Conservation (phyloP, 2,888 invertebrate species). For the Drosophila atroscutellata region DNA sequence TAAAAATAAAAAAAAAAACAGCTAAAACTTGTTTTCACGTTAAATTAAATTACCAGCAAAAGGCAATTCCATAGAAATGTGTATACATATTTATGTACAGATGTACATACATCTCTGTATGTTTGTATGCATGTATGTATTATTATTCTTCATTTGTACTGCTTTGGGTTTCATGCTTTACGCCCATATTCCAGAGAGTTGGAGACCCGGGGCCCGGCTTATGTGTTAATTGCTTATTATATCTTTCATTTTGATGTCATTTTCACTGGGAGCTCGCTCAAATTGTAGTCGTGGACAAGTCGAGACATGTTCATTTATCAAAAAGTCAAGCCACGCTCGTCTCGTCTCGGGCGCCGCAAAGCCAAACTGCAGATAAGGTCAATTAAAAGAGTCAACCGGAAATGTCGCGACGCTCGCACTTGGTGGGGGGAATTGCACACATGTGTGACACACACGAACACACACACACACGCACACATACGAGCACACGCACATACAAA, state of each 20-base stretch:
- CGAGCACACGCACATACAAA: slow-evolving; percentile 1
- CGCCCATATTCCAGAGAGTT: slow-evolving; percentile 60
- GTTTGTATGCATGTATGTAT: slow-evolving; percentile 14
- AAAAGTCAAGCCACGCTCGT: slow-evolving; percentile 77
- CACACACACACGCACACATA: background rate
- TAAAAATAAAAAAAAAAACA: slow-evolving; percentile 26
- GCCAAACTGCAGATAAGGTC: slow-evolving; percentile 78
- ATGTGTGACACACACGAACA: slow-evolving; percentile 11
- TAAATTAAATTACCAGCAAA: slow-evolving; percentile 76
- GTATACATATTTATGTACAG: slow-evolving; percentile 14
- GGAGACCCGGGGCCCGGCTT: slow-evolving; percentile 35
- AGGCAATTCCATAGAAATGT: slow-evolving; percentile 69
- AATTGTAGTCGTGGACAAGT: slow-evolving; percentile 20
- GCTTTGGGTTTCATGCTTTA: slow-evolving; percentile 58
- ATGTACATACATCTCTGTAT: slow-evolving; percentile 28
- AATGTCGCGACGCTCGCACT: slow-evolving; percentile 78
- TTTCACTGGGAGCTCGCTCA: slow-evolving; percentile 49
- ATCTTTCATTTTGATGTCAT: slow-evolving; percentile 75
- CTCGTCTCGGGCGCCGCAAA: slow-evolving; percentile 41
- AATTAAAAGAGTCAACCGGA: slow-evolving; percentile 83
- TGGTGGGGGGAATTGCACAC: slow-evolving; percentile 41
- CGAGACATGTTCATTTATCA: slow-evolving; percentile 76
- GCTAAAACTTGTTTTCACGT: slow-evolving; percentile 71
- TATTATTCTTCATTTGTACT: slow-evolving; percentile 27
- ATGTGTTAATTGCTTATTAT: slow-evolving; percentile 80